A percentile compares a stretch with the other conserved stretches of the same genome.
Conservation (phyloP, 2,888 invertebrate genomes). For the Uloborus plumipes region DNA sequence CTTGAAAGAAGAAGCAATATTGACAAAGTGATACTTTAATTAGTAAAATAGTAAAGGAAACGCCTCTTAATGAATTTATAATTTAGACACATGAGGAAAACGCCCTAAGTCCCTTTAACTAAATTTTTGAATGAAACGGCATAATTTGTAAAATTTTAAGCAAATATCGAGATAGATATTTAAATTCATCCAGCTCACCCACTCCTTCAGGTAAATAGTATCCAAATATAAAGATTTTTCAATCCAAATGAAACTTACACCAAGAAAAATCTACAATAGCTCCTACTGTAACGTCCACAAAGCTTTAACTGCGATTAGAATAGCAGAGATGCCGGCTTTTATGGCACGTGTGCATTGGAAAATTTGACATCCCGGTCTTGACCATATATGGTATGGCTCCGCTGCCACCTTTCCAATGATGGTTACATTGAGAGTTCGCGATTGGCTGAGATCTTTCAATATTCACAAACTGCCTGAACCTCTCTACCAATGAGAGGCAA, state of each 20-base stretch:
- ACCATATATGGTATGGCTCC: slow-evolving; percentile 64
- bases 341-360: slow-evolving; percentile 62
- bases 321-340: slow-evolving; percentile 58
- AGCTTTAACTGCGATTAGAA: slow-evolving; percentile 25
- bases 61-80: no score
- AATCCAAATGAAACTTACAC: slow-evolving; percentile 48
- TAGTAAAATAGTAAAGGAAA: no score
- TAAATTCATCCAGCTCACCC: slow-evolving; percentile 48
- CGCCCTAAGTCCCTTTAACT: slow-evolving; percentile 28
- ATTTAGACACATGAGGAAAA: slow-evolving; percentile 10
- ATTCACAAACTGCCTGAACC: slow-evolving; percentile 46
- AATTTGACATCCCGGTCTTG: slow-evolving; percentile 43
- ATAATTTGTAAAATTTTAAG: neutral
- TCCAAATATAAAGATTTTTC: slow-evolving; percentile 29
- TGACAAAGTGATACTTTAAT: no score
- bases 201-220: slow-evolving; percentile 29
- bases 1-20: no score
- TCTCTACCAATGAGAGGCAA: slow-evolving; percentile 36
- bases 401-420: slow-evolving; percentile 53
- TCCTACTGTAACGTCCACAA: slow-evolving; percentile 22
- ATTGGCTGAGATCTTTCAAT: slow-evolving; percentile 45
- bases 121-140: neutral
- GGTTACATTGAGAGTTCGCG: neutral
- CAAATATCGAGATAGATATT: neutral
- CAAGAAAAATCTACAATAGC: slow-evolving; percentile 39